Percentiles rank a stretch among this genome's conserved stretches.
phyloP scores from a whole-genome alignment of 2,888 invertebrate species.

The Mimachlamys varia region DNA sequence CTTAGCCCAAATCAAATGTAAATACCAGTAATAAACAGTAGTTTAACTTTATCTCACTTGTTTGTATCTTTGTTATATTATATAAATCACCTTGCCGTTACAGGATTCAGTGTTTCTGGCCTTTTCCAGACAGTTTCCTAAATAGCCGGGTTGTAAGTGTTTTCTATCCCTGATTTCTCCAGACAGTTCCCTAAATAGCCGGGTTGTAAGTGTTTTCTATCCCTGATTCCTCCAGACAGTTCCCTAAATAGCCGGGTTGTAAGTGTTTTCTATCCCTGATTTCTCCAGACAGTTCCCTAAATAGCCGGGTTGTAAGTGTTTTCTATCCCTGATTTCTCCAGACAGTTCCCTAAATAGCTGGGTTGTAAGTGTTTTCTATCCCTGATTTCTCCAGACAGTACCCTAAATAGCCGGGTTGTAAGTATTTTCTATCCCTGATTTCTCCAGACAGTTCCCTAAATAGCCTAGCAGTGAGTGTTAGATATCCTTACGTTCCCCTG shows the following conservation, averaged over 20 bases:
- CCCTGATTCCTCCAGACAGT: background rate
- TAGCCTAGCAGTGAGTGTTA: background rate
- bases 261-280: background rate
- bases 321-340: background rate
- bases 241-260: background rate
- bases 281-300: conserved; percentile 25
- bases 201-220: conserved; percentile 5
- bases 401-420: background rate
- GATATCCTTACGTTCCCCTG: background rate
- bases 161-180: background rate
- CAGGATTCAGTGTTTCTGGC: conserved; percentile 33
- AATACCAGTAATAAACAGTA: no score
- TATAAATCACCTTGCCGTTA: background rate
- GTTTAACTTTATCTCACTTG: no score
- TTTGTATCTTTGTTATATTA: no score
- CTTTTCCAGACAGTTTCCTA: conserved; percentile 25
- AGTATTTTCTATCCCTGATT: background rate
- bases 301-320: background rate
- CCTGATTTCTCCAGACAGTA: background rate
- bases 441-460: conserved; percentile 19
- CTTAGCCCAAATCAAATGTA: no score
- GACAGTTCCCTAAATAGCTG: background rate
- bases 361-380: conserved; percentile 5
- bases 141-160: background rate
- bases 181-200: background rate